Evolutionary conservation across 2,888 invertebrate genomes (phyloP), one percentile per base, ranked within the genome.

Genomic region (Chalcis sispes): DNA sequence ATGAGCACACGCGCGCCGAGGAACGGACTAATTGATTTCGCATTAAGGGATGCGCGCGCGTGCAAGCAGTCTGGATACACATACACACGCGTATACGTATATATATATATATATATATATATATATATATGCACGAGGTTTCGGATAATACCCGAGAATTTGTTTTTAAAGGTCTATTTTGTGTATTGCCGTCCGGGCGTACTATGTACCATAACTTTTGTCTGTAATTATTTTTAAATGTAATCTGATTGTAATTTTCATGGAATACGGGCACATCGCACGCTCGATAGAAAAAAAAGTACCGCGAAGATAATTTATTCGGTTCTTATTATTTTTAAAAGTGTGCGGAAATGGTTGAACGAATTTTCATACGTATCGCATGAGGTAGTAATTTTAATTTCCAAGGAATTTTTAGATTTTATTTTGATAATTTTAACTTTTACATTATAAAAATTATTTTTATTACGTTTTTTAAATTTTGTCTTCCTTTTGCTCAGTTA

Each of bases 11-110:
- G 18, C n/a, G 42, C 10, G 25, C n/a, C 2, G n/a, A 25, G 42
- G 23, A 40, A 10, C 46, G 54, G 54, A 77, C 76, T 70, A 71
- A 69, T 69, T 67, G 74, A 75, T 75, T 72, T 62, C 65, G 70
- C 59, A 77, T 75, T 62, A 58, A 42, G 66, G 58, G 58, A 65
- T 66, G 67, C 42, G n/a, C 48, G 29, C 62, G n/a, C n/a, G n/a
- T n/a, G n/a, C n/a, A n/a, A n/a, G n/a, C n/a, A n/a, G n/a, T n/a
- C n/a, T n/a, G n/a, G n/a, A n/a, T n/a, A n/a, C n/a, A n/a, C n/a
- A n/a, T n/a, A n/a, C n/a, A n/a, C n/a, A n/a, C 52, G 61, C 7
- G 66, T 42, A 15, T 8, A 4, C 15, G 15, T 42, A 36, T 36
- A 7, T 36, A 10, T 36, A 4, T 10, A 10, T 36, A 10, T 7